These are phyloP conservation scores for Vanessa tameamea DNA, from an alignment of 1,140 invertebrate species.

Conservation along the genomic window DNA sequence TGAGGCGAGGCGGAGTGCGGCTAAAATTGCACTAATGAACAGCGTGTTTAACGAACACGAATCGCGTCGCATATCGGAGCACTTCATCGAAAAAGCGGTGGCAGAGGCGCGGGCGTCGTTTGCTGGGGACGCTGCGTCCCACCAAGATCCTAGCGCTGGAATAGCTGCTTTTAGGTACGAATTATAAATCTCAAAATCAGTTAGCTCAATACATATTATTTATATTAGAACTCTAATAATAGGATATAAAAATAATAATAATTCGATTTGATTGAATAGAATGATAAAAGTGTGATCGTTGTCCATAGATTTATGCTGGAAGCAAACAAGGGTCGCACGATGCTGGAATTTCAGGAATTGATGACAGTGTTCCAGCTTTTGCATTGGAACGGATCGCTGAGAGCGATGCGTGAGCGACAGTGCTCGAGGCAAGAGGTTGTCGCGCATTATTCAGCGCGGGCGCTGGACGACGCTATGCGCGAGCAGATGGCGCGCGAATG, in stretches of 20 bases:
- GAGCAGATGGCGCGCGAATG: slow-evolving; percentile 97
- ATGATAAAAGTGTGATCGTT: neutral
- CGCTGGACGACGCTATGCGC: slow-evolving; percentile 96
- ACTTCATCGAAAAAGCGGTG: slow-evolving; percentile 96
- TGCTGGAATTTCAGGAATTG: slow-evolving; percentile 97
- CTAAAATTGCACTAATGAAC: slow-evolving; percentile 98
- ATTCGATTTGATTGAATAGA: neutral
- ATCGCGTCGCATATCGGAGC: slow-evolving; percentile 94
- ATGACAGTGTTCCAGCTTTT: slow-evolving; percentile 98
- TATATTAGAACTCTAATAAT: no score
- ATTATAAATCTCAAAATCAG: neutral
- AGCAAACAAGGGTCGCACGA: slow-evolving; percentile 94
- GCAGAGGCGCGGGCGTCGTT: slow-evolving; percentile 90
- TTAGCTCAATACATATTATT: neutral
- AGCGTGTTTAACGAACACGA: slow-evolving; percentile 98
- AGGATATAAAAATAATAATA: neutral
- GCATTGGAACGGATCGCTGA: slow-evolving; percentile 97
- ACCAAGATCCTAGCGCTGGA: slow-evolving; percentile 90
- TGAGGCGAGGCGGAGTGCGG: slow-evolving; percentile 94
- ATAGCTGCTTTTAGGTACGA: slow-evolving; percentile 92
- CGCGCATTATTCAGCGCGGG: slow-evolving; percentile 95
- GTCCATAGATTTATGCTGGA: slow-evolving; percentile 91
- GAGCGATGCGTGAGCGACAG: slow-evolving; percentile 94
- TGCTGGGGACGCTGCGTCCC: slow-evolving; percentile 85
- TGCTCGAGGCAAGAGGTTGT: slow-evolving; percentile 97